A percentile compares a stretch with the other conserved stretches of the same genome.
Conservation (phyloP, 2,888 invertebrate genomes). For the Parochlus steinenii region DNA sequence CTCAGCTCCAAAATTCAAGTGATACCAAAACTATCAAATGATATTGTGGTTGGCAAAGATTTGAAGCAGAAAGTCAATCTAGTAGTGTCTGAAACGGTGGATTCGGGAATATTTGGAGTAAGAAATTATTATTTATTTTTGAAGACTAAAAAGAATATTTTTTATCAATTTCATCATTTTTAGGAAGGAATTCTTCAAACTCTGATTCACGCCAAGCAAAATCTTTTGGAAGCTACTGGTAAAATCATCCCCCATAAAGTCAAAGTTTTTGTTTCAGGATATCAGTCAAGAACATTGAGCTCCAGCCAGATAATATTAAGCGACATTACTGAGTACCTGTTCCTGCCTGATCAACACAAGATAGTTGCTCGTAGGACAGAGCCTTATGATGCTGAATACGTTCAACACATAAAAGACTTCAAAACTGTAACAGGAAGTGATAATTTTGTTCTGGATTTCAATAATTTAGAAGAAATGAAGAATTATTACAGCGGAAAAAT, state of each 20-base stretch:
- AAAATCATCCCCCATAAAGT: conserved; percentile 44
- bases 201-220: conserved; percentile 49
- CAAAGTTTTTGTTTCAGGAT: conserved; percentile 44
- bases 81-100: conserved; percentile 62
- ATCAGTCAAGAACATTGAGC: conserved; percentile 36
- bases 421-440: conserved; percentile 39
- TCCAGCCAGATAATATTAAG: conserved; percentile 27
- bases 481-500: conserved; percentile 23
- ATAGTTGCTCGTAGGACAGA: conserved; percentile 30
- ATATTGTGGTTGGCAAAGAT: conserved; percentile 33
- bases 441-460: conserved; percentile 45
- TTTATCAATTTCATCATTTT: too few species aligned
- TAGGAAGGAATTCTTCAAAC: conserved; percentile 52
- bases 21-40: conserved; percentile 41
- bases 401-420: conserved; percentile 36
- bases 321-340: conserved; percentile 15
- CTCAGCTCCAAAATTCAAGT: conserved; percentile 29
- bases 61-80: conserved; percentile 38
- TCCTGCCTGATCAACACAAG: conserved; percentile 23
- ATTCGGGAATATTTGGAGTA: conserved; percentile 63
- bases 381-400: conserved; percentile 53
- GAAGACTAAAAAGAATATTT: too few species aligned
- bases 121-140: too few species aligned
- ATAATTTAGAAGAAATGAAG: conserved; percentile 34
- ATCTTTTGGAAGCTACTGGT: conserved; percentile 34